Percentiles rank a stretch among this genome's conserved stretches.
phyloP scores from a whole-genome alignment of 64 coral and sea anemone genomes.

The Porites australiensis region DNA sequence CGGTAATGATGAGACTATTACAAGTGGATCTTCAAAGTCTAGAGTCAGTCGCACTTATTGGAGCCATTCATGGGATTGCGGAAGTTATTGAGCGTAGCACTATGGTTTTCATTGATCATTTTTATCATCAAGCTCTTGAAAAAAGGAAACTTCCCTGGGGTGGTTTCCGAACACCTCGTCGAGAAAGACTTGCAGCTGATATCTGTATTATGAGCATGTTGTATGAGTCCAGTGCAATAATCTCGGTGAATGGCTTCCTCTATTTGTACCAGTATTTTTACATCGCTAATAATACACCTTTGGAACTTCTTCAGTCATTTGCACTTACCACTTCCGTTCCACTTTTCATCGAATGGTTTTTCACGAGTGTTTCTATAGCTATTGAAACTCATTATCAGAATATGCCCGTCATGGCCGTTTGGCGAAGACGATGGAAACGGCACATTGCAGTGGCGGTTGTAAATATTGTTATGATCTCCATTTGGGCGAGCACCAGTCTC shows the following conservation, averaged over 20 bases:
- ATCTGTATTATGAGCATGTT: constrained; percentile 19
- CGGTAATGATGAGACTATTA: constrained; percentile 8
- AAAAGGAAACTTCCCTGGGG: background rate
- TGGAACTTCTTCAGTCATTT: background rate
- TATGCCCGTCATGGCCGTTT: constrained; percentile 7
- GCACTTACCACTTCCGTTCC: constrained; percentile 5
- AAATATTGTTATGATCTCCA: background rate
- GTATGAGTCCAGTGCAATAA: constrained; percentile 9
- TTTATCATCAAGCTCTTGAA: background rate
- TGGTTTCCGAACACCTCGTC: constrained; percentile 29
- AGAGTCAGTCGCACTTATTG: constrained; percentile 10
- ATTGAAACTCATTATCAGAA: constrained; percentile 5
- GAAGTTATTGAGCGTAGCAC: constrained; percentile 13
- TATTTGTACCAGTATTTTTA: constrained; percentile 32
- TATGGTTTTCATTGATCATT: constrained; percentile 7
- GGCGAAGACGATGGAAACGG: constrained; percentile 16
- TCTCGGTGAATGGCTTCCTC: constrained; percentile 1
- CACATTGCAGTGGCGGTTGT: background rate
- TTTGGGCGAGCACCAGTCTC: background rate
- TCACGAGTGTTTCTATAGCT: background rate
- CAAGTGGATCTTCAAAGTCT: constrained; percentile 18
- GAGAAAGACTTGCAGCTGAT: constrained; percentile 5
- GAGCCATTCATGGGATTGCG: constrained; percentile 20
- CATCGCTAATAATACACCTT: background rate
- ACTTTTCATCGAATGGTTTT: constrained; percentile 14